Conservation (phyloP, 2,888 invertebrate genomes). For the Apamea crenata region DNA sequence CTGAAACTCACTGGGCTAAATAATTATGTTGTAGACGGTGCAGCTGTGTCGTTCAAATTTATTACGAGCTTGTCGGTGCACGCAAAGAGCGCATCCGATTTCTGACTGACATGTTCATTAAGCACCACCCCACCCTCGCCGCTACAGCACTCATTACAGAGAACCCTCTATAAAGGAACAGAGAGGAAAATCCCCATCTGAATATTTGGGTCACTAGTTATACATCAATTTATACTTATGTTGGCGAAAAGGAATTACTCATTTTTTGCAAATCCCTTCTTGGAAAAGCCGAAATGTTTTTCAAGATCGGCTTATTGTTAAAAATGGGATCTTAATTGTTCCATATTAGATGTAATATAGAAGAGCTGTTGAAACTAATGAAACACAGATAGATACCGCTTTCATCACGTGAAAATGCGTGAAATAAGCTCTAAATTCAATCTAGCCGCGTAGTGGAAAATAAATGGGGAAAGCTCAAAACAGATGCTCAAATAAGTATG, state of each 20-base stretch:
- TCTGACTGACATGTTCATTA: slow-evolving; percentile 76
- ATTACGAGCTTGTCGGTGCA: slow-evolving; percentile 46
- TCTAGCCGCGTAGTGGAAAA: slow-evolving; percentile 13
- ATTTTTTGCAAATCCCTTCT: slow-evolving; percentile 34
- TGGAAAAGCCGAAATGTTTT: neutral
- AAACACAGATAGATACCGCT: neutral
- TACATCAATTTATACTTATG: slow-evolving; percentile 23
- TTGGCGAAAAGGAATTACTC: slow-evolving; percentile 30
- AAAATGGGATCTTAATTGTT: neutral
- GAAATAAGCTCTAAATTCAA: slow-evolving; percentile 40
- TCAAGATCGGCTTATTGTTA: neutral
- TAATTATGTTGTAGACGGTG: slow-evolving; percentile 36
- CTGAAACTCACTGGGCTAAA: slow-evolving; percentile 27
- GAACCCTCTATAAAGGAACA: slow-evolving; percentile 53
- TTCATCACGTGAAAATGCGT: slow-evolving; percentile 6
- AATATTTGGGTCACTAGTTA: slow-evolving; percentile 71
- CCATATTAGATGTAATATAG: neutral
- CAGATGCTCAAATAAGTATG: slow-evolving; percentile 18
- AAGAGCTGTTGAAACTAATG: neutral
- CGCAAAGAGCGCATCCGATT: slow-evolving; percentile 65
- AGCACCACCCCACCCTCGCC: slow-evolving; percentile 58
- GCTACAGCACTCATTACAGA: slow-evolving; percentile 66
- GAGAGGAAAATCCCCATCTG: slow-evolving; percentile 57
- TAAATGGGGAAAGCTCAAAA: slow-evolving; percentile 17
- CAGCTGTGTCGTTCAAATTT: slow-evolving; percentile 22